Evolutionary conservation across 2,797 vertebrate species (phyloP).

Genomic region (Carduelis carduelis): DNA sequence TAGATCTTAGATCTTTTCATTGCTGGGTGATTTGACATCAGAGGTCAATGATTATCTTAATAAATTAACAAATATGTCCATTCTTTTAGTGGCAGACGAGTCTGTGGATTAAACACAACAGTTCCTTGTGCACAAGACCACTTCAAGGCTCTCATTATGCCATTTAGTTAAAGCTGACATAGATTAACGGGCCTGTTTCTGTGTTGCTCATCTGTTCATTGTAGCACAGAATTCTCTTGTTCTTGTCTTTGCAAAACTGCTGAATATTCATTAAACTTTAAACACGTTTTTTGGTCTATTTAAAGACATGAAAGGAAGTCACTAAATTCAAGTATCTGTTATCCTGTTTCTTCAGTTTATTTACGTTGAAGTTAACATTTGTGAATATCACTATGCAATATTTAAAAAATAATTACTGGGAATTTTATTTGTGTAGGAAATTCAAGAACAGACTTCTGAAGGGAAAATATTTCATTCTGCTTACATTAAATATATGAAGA

Average conservation of each 20-base stretch:
- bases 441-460: background rate
- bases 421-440: background rate
- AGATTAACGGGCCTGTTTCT: slow-evolving; percentile 30
- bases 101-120: background rate
- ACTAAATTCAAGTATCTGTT: background rate
- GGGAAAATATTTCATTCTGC: background rate
- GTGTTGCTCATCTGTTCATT: background rate
- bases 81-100: background rate
- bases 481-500: background rate
- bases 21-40: background rate
- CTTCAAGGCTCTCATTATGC: background rate
- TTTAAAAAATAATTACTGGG: background rate
- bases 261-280: background rate
- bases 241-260: background rate
- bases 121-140: background rate
- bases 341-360: background rate
- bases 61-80: background rate
- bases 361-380: background rate
- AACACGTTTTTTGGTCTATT: background rate
- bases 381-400: background rate
- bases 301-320: background rate
- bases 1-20: background rate
- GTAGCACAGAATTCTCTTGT: background rate
- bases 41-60: background rate
- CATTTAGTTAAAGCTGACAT: background rate